A percentile compares a stretch with the other conserved stretches of the same genome.
Evolutionary conservation across 1,140 invertebrate genomes (phyloP).

Genomic region (Brachionus sp.): DNA sequence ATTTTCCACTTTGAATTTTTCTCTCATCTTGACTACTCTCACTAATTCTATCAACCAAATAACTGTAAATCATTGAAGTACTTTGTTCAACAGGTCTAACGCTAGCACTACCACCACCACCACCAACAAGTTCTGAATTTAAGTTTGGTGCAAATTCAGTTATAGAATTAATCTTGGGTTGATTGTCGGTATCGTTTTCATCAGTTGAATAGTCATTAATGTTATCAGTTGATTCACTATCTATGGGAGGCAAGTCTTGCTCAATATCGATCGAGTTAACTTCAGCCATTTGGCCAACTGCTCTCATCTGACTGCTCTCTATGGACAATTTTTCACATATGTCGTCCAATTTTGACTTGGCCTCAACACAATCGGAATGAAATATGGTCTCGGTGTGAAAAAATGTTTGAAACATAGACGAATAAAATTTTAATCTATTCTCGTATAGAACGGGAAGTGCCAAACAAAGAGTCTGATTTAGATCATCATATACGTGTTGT

Average conservation of each 20-base stretch:
- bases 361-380: conserved; percentile 42
- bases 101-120: too few species aligned
- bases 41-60: neutral
- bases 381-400: conserved; percentile 44
- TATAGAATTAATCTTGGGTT: neutral
- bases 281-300: neutral
- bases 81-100: neutral
- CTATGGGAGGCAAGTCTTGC: neutral
- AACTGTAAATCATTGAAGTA: neutral
- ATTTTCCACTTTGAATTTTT: neutral
- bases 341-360: conserved; percentile 31
- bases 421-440: conserved; percentile 36
- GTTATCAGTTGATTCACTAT: neutral
- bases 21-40: neutral
- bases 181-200: neutral
- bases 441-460: conserved; percentile 25
- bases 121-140: neutral
- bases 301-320: neutral
- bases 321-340: conserved; percentile 15
- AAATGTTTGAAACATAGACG: conserved; percentile 42
- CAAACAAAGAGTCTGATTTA: conserved; percentile 38
- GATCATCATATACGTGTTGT: conserved; percentile 34
- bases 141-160: neutral
- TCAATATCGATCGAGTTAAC: neutral
- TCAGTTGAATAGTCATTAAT: neutral